A percentile compares a stretch with the other conserved stretches of the same genome.
phyloP scores from a whole-genome alignment of 2,888 invertebrate genomes.

The Dioctria linearis region DNA sequence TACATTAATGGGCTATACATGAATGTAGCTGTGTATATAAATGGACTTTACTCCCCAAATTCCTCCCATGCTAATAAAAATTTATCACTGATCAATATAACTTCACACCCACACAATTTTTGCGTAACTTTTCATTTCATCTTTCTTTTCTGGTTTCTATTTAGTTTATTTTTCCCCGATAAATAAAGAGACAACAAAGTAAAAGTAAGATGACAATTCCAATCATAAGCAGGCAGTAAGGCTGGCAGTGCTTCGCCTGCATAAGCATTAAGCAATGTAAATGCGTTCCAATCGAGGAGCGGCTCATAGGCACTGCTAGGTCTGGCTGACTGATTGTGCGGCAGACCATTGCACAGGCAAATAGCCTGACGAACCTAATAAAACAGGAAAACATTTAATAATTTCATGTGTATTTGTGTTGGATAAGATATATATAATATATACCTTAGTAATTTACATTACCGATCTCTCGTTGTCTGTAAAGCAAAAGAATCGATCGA shows the following conservation, averaged over 20 bases:
- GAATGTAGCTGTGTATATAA: no score
- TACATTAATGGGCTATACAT: no score
- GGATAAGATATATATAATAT: not conserved
- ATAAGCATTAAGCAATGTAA: not conserved
- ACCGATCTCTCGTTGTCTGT: no score
- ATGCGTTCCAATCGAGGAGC: not conserved
- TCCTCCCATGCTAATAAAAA: no score
- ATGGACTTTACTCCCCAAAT: no score
- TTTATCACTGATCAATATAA: not conserved
- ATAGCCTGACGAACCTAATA: slow-evolving; percentile 1
- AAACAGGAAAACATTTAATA: not conserved
- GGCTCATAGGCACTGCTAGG: not conserved
- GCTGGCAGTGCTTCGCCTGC: slow-evolving; percentile 24
- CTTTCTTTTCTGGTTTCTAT: not conserved
- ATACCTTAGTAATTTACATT: not conserved
- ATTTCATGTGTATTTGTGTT: not conserved
- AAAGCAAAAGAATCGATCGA: slow-evolving; percentile 40
- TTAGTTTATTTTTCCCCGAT: not conserved
- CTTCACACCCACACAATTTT: not conserved
- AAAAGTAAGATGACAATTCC: not conserved
- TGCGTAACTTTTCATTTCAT: not conserved
- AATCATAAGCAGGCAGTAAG: not conserved
- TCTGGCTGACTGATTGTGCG: slow-evolving; percentile 4
- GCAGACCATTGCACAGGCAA: not conserved
- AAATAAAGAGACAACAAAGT: not conserved